A percentile compares a stretch with the other conserved stretches of the same genome.
Evolutionary conservation across 1,140 invertebrate genomes (phyloP).

Genomic region (Triops cancriformis): DNA sequence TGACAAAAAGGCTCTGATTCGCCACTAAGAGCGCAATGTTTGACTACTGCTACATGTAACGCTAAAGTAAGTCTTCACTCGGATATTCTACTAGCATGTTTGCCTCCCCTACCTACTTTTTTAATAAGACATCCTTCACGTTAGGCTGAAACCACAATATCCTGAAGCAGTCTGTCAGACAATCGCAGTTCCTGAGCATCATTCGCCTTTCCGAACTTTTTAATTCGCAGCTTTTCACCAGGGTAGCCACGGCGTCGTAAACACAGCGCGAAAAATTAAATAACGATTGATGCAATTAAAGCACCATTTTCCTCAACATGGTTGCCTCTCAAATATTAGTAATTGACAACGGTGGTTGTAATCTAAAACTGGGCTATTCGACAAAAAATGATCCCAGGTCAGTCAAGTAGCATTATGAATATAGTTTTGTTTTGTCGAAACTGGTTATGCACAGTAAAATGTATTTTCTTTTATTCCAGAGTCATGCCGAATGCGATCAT

Average conservation of each 20-base stretch:
- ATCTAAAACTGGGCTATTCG: constrained; percentile 71
- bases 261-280: too few relatives aligned
- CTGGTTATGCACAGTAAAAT: neutral
- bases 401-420: constrained; percentile 31
- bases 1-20: neutral
- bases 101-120: neutral
- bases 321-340: constrained; percentile 46
- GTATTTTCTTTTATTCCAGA: constrained; percentile 39
- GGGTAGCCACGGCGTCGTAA: too few relatives aligned
- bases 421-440: too few relatives aligned
- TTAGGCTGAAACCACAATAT: neutral
- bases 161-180: neutral
- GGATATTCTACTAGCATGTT: neutral
- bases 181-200: too few relatives aligned
- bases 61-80: neutral
- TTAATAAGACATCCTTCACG: neutral
- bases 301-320: neutral
- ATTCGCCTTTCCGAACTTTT: neutral
- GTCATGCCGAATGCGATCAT: constrained; percentile 92
- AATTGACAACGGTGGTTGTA: constrained; percentile 79
- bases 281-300: too few relatives aligned
- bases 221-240: neutral
- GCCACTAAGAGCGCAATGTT: neutral
- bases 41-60: neutral
- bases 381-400: constrained; percentile 57